Evolutionary conservation across 2,888 invertebrate genomes (phyloP).

Genomic region (Cactoblastis cactorum): DNA sequence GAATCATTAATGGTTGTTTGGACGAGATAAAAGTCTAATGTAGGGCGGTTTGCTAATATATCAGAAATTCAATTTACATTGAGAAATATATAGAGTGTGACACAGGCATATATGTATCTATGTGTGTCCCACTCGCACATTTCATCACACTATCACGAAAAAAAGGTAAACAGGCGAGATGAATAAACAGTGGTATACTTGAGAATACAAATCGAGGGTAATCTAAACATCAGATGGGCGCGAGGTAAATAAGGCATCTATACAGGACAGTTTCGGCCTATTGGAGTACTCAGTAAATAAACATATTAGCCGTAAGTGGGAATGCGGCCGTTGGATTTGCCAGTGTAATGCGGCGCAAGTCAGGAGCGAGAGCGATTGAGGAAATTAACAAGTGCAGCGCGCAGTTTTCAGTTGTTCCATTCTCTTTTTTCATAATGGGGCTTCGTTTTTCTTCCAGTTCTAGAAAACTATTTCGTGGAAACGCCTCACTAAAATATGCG

Average conservation of each 20-base stretch:
- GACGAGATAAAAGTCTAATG: neutral
- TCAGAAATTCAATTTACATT: no score
- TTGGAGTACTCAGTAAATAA: constrained; percentile 53
- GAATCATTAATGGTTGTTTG: constrained; percentile 4
- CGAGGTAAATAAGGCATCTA: constrained; percentile 11
- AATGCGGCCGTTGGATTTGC: constrained; percentile 44
- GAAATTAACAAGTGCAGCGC: neutral
- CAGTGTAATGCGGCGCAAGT: constrained; percentile 20
- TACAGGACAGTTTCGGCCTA: constrained; percentile 15
- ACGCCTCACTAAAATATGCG: no score
- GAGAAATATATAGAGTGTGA: no score
- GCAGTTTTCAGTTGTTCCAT: no score
- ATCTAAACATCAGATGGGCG: constrained; percentile 9
- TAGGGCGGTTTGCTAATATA: no score
- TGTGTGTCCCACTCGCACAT: no score
- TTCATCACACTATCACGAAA: neutral
- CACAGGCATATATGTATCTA: no score
- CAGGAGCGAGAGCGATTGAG: constrained; percentile 21
- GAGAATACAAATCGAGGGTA: constrained; percentile 12
- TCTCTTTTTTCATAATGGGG: no score
- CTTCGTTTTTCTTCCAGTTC: no score
- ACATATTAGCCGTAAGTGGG: constrained; percentile 68
- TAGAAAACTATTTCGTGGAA: no score
- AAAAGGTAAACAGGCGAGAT: neutral
- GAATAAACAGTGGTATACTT: neutral